Evolutionary conservation across 2,888 invertebrate genomes (phyloP).

Genomic region (Ferdinandea cuprea): DNA sequence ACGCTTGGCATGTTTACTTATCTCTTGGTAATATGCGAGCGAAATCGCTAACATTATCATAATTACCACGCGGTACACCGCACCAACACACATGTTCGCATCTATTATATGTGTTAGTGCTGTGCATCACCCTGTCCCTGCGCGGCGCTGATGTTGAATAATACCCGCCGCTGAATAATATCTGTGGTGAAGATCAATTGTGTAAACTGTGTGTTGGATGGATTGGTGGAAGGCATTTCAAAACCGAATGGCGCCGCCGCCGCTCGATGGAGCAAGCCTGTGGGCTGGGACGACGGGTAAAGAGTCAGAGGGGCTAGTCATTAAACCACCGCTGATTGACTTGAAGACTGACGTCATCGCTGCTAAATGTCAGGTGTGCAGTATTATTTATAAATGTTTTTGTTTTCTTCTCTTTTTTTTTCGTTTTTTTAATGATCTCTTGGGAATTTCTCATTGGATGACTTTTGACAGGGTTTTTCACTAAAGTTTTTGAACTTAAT

Average conservation of each 20-base stretch:
- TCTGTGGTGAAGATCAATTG: conserved; percentile 69
- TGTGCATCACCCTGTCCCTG: conserved; percentile 10
- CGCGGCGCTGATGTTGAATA: conserved; percentile 46
- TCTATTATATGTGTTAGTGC: not conserved
- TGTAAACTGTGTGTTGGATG: conserved; percentile 48
- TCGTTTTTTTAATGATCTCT: conserved; percentile 62
- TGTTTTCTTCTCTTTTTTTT: conserved; percentile 25
- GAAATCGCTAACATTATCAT: conserved; percentile 62
- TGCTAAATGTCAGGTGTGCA: conserved; percentile 73
- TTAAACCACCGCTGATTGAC: conserved; percentile 53
- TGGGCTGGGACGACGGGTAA: not conserved
- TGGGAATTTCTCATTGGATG: conserved; percentile 65
- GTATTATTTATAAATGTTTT: conserved; percentile 61
- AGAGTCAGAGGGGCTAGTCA: conserved; percentile 23
- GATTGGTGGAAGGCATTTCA: conserved; percentile 57
- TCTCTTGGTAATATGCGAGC: conserved; percentile 71
- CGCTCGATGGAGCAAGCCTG: conserved; percentile 24
- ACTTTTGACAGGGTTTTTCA: conserved; percentile 66
- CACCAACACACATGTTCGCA: conserved; percentile 6
- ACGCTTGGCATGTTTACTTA: conserved; percentile 69
- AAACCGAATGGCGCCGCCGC: conserved; percentile 68
- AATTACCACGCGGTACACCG: conserved; percentile 49
- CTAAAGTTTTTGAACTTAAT: conserved; percentile 65
- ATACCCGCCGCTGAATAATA: conserved; percentile 35
- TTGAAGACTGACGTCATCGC: conserved; percentile 68